Evolutionary conservation across 2,888 invertebrate species (phyloP).

Genomic region (Drosophila greeni): DNA sequence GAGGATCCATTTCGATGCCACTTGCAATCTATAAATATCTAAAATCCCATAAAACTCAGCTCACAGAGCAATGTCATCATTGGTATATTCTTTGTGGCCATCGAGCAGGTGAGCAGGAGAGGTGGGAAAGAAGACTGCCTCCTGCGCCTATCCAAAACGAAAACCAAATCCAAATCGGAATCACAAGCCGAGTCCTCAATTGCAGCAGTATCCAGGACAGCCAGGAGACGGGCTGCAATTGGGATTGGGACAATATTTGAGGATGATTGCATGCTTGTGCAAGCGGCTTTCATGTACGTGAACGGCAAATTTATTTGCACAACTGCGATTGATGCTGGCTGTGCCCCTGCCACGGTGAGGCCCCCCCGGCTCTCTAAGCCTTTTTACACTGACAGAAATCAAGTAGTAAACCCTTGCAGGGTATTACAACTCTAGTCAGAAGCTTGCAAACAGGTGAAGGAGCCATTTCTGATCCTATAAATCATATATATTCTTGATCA

Average conservation of each 20-base stretch:
- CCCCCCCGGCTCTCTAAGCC: background rate
- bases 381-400: background rate
- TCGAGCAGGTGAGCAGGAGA: slow-evolving; percentile 1
- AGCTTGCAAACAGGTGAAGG: no score
- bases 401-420: no score
- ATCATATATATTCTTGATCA: no score
- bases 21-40: slow-evolving; percentile 70
- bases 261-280: slow-evolving; percentile 74
- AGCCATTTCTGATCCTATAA: no score
- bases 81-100: slow-evolving; percentile 24
- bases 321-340: slow-evolving; percentile 65
- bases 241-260: slow-evolving; percentile 70
- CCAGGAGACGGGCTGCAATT: slow-evolving; percentile 27
- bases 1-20: slow-evolving; percentile 34
- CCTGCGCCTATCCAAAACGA: slow-evolving; percentile 8
- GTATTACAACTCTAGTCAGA: no score
- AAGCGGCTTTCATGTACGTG: slow-evolving; percentile 73
- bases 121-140: background rate
- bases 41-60: slow-evolving; percentile 68
- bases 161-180: slow-evolving; percentile 1
- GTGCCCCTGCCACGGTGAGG: background rate
- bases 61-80: slow-evolving; percentile 63
- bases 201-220: slow-evolving; percentile 5
- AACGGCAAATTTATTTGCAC: slow-evolving; percentile 72
- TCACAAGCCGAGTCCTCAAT: slow-evolving; percentile 4